phyloP scores from a whole-genome alignment of 2,113 vertebrate species.

The Semnornis frantzii region DNA sequence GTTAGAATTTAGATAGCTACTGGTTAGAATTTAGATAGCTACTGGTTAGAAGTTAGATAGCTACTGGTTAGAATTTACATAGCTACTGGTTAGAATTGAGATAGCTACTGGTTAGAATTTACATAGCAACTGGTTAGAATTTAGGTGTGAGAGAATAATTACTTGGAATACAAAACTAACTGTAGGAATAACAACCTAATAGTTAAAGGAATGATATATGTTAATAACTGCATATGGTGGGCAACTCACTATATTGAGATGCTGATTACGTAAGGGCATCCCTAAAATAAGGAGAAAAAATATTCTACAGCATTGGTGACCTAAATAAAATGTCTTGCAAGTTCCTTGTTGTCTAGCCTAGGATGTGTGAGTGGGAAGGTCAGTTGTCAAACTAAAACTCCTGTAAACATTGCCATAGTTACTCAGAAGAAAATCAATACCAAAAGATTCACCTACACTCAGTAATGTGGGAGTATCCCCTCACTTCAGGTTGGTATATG shows the following conservation, averaged over 20 bases:
- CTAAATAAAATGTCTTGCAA: not conserved
- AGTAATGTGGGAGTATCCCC: not conserved
- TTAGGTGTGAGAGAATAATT: not conserved
- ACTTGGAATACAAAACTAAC: not conserved
- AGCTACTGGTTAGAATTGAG: too few relatives aligned
- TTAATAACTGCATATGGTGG: not conserved
- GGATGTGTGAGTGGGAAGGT: accelerated
- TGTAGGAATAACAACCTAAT: not conserved
- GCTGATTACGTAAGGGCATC: accelerated
- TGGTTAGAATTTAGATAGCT: too few relatives aligned
- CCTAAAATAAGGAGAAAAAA: not conserved
- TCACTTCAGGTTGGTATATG: accelerated
- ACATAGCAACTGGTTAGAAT: too few relatives aligned
- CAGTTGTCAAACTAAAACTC: not conserved
- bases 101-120: too few relatives aligned
- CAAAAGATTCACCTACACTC: not conserved
- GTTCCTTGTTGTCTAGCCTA: not conserved
- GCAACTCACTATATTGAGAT: not conserved
- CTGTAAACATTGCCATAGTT: not conserved
- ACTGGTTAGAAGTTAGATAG: too few relatives aligned
- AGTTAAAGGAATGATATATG: not conserved
- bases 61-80: too few relatives aligned
- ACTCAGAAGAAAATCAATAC: not conserved
- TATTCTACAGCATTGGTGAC: not conserved
- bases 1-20: too few relatives aligned